Evolutionary conservation across 2,797 vertebrate species (phyloP).

Genomic region (Linurgus olivaceus): DNA sequence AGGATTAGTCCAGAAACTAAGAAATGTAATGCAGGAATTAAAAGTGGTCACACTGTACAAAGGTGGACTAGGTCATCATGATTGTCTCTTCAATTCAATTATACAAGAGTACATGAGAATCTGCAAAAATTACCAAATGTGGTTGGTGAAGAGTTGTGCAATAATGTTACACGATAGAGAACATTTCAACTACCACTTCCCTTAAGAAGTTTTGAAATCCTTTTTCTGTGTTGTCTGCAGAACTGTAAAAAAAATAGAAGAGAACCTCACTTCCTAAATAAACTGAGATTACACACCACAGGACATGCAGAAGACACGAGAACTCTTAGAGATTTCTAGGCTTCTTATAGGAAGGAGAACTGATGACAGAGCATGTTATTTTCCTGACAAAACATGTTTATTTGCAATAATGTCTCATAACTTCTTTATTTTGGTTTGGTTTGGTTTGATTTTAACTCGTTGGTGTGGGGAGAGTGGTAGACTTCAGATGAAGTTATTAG

Average conservation of each 20-base stretch:
- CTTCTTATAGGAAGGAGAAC: background rate
- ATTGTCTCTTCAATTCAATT: background rate
- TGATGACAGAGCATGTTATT: background rate
- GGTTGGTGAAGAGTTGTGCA: background rate
- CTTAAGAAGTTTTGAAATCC: slow-evolving; percentile 56
- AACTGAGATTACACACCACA: background rate
- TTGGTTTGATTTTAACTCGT: background rate
- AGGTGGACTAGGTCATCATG: background rate
- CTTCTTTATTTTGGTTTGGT: background rate
- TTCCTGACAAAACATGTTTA: background rate
- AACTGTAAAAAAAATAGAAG: slow-evolving; percentile 23
- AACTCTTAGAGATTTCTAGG: background rate
- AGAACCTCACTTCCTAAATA: slow-evolving; percentile 22
- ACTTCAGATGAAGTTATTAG: background rate
- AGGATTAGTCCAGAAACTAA: background rate
- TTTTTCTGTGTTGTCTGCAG: slow-evolving; percentile 36
- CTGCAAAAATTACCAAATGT: background rate
- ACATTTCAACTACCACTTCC: slow-evolving; percentile 44
- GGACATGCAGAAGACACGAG: background rate
- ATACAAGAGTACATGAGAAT: background rate
- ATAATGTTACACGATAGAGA: background rate
- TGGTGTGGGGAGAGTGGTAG: background rate
- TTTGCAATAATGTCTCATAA: background rate
- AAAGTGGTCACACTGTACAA: background rate
- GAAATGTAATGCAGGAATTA: background rate